phyloP scores from a whole-genome alignment of 2,113 vertebrate species.

The Ictalurus furcatus region DNA sequence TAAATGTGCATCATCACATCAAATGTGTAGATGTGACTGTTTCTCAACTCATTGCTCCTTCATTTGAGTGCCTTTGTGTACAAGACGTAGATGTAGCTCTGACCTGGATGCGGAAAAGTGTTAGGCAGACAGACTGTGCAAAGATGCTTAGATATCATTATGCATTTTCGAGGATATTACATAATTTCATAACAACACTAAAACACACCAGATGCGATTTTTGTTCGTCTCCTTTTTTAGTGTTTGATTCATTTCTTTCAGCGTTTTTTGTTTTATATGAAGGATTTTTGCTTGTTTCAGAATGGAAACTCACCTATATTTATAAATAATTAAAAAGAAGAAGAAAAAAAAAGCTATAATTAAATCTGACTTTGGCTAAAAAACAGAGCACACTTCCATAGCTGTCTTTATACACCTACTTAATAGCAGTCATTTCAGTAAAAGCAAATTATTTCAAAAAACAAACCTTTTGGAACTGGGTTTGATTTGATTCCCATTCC shows the following conservation, averaged over 20 bases:
- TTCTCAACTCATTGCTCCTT: background rate
- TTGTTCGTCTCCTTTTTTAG: background rate
- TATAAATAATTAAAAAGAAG: background rate
- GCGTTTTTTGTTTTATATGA: background rate
- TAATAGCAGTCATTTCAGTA: background rate
- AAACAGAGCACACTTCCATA: background rate
- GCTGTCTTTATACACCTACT: background rate
- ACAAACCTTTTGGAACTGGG: background rate
- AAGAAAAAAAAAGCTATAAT: background rate
- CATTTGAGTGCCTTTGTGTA: background rate
- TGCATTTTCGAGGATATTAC: background rate
- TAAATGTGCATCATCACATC: background rate
- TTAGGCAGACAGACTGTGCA: background rate
- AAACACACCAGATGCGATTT: background rate
- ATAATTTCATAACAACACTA: background rate
- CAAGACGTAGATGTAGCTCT: background rate
- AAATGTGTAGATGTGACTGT: background rate
- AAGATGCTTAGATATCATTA: background rate
- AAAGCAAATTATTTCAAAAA: background rate
- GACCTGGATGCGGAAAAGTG: background rate
- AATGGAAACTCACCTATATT: background rate
- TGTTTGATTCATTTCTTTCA: background rate
- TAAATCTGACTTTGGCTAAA: background rate
- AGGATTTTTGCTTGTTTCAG: background rate
- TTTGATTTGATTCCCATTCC: background rate